Conservation (phyloP, 2,113 vertebrate species). For the Clarias gariepinus region DNA sequence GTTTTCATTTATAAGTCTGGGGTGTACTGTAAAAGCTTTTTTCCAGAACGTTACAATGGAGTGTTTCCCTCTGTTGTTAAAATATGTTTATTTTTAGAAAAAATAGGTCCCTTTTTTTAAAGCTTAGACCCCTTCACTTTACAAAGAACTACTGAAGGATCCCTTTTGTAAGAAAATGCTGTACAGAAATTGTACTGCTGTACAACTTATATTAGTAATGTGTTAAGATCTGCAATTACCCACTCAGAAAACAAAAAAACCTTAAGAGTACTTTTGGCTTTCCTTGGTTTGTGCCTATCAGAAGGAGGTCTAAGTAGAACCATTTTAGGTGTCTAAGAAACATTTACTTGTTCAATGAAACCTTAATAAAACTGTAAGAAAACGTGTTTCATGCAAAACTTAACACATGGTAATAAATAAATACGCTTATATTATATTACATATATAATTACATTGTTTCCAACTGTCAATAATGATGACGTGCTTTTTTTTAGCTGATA, state of each 20-base stretch:
- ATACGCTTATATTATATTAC: neutral
- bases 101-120: neutral
- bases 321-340: neutral
- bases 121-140: neutral
- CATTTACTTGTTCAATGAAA: neutral
- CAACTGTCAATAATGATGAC: neutral
- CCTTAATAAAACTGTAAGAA: neutral
- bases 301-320: neutral
- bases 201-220: conserved; percentile 15
- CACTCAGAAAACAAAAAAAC: neutral
- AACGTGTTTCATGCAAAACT: neutral
- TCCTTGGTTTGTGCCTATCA: too few species aligned
- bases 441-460: neutral
- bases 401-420: neutral
- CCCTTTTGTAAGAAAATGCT: neutral
- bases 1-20: neutral
- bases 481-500: conserved; percentile 10
- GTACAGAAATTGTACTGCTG: neutral
- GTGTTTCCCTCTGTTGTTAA: too few species aligned
- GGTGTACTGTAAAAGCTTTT: neutral
- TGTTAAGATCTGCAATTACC: neutral
- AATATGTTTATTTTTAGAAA: neutral
- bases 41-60: neutral
- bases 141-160: neutral
- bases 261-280: too few species aligned